These are phyloP conservation scores for Plotosus lineatus DNA, from an alignment of 2,113 vertebrate species.

Conservation along the genomic window DNA sequence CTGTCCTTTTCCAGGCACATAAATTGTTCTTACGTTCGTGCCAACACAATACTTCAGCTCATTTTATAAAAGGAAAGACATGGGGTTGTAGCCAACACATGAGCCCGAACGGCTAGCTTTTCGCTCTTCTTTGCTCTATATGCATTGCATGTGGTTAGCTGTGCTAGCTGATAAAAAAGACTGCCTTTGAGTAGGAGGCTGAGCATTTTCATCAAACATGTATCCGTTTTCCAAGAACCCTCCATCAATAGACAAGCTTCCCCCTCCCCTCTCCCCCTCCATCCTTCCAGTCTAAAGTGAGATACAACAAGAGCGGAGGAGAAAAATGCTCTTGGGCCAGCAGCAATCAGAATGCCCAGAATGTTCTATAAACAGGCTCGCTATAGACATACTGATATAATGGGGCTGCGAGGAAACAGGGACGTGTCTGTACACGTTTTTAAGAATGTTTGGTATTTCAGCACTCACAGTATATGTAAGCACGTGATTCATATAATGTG, in stretches of 20 bases:
- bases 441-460: conserved; percentile 19
- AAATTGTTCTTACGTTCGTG: conserved; percentile 13
- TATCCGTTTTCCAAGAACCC: conserved; percentile 48
- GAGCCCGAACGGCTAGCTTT: conserved; percentile 29
- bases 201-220: conserved; percentile 47
- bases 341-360: conserved; percentile 28
- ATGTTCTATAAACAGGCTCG: conserved; percentile 31
- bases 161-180: conserved; percentile 50
- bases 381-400: conserved; percentile 23
- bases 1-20: background rate
- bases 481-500: background rate
- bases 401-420: background rate
- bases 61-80: conserved; percentile 17
- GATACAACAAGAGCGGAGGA: conserved; percentile 34
- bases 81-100: conserved; percentile 13
- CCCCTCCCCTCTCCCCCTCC: conserved; percentile 32
- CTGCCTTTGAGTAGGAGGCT: conserved; percentile 41
- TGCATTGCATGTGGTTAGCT: conserved; percentile 47
- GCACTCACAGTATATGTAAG: conserved; percentile 2
- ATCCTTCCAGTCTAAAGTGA: conserved; percentile 32
- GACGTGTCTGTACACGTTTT: conserved; percentile 28
- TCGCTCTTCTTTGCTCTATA: conserved; percentile 41
- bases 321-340: conserved; percentile 33
- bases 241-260: conserved; percentile 46
- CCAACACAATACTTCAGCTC: conserved; percentile 20